phyloP scores from a whole-genome alignment of 1,140 invertebrate species.

The Drosophila eugracilis region DNA sequence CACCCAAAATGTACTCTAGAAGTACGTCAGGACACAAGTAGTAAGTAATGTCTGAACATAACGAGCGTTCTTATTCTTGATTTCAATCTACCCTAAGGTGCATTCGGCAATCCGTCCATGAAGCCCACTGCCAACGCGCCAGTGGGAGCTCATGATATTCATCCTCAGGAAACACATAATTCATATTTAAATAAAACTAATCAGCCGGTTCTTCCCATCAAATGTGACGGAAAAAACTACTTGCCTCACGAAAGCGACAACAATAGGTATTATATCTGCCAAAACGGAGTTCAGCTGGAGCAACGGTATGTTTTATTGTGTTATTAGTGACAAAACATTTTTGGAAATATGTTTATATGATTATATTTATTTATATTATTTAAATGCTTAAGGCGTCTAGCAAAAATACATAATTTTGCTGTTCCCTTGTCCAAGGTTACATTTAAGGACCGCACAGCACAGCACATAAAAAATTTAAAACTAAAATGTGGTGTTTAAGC shows the following conservation, averaged over 20 bases:
- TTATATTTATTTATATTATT: too few relatives aligned
- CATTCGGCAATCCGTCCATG: constrained; percentile 18
- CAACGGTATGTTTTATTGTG: constrained; percentile 79
- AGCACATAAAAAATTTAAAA: too few relatives aligned
- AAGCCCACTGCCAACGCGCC: constrained; percentile 47
- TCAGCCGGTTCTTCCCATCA: constrained; percentile 68
- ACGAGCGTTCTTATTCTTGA: too few relatives aligned
- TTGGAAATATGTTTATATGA: too few relatives aligned
- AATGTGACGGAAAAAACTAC: constrained; percentile 88
- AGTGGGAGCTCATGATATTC: background rate
- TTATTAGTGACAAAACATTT: background rate
- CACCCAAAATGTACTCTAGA: constrained; percentile 74
- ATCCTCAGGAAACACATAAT: constrained; percentile 10
- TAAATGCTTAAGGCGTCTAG: too few relatives aligned
- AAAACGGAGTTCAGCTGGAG: constrained; percentile 88
- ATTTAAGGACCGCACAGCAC: too few relatives aligned
- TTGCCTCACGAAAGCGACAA: constrained; percentile 89
- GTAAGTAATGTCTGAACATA: constrained; percentile 33
- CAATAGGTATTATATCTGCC: constrained; percentile 92
- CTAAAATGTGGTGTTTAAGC: too few relatives aligned
- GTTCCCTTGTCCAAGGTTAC: too few relatives aligned
- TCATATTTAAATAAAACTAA: constrained; percentile 11
- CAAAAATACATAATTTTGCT: too few relatives aligned
- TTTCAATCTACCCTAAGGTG: too few relatives aligned
- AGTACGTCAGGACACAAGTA: constrained; percentile 61